These are phyloP conservation scores for Parnassius smintheus DNA, from an alignment of 2,888 invertebrate species.

Conservation along the genomic window DNA sequence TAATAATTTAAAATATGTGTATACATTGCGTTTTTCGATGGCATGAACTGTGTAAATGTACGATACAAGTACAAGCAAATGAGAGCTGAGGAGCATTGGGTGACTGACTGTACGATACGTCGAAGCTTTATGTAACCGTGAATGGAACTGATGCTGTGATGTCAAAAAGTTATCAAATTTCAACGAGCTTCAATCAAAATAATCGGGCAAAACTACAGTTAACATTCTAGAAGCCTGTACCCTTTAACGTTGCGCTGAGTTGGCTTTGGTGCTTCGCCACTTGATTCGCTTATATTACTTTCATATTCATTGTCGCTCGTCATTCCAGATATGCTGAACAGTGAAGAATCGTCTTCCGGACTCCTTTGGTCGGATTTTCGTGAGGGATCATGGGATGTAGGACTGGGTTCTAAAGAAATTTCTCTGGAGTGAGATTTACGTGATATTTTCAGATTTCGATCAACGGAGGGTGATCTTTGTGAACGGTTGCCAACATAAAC, in stretches of 20 bases:
- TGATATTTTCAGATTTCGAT: constrained; percentile 55
- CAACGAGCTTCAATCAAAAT: constrained; percentile 66
- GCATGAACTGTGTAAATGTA: constrained; percentile 1
- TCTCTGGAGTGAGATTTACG: constrained; percentile 65
- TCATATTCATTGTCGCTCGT: constrained; percentile 81
- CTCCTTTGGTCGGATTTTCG: constrained; percentile 77
- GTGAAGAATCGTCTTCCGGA: constrained; percentile 79
- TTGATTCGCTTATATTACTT: constrained; percentile 78
- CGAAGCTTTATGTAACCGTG: constrained; percentile 23
- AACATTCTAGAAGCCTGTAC: constrained; percentile 76
- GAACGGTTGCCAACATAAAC: constrained; percentile 84
- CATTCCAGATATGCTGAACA: constrained; percentile 81
- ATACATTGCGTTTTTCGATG: neutral
- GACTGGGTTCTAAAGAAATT: constrained; percentile 71
- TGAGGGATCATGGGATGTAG: constrained; percentile 71
- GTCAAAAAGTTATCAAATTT: constrained; percentile 41
- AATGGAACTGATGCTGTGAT: constrained; percentile 38
- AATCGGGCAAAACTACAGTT: constrained; percentile 67
- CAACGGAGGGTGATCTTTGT: constrained; percentile 78
- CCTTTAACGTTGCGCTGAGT: constrained; percentile 75
- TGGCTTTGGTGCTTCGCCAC: constrained; percentile 73
- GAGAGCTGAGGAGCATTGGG: constrained; percentile 4
- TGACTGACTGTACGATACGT: constrained; percentile 14
- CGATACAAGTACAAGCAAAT: constrained; percentile 22
- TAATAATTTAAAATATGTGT: neutral